phyloP scores from a whole-genome alignment of 2,888 invertebrate genomes.

The Adineta ricciae region DNA sequence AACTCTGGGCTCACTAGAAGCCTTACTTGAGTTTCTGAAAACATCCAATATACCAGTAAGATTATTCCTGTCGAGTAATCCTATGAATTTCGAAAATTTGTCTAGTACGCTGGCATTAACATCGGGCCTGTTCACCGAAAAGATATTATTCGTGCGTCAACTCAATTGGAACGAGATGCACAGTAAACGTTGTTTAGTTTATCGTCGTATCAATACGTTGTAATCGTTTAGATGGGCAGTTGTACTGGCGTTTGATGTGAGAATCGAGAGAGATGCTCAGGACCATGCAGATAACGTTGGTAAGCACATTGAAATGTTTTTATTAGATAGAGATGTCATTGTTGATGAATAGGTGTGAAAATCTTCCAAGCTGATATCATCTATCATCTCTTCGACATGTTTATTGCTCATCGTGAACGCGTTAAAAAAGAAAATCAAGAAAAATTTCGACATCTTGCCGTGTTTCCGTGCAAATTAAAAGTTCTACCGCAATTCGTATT shows the following conservation, averaged over 20 bases:
- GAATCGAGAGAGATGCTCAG: slow-evolving; percentile 92
- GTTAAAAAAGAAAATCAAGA: slow-evolving; percentile 78
- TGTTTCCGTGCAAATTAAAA: slow-evolving; percentile 88
- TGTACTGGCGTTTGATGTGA: slow-evolving; percentile 98
- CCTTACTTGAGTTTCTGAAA: slow-evolving; percentile 79
- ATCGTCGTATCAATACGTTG: too few species aligned
- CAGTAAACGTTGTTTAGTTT: slow-evolving; percentile 55
- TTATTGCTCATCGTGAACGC: slow-evolving; percentile 71
- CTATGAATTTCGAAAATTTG: too few species aligned
- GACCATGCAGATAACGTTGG: slow-evolving; percentile 77
- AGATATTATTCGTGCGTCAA: slow-evolving; percentile 98
- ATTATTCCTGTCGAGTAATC: too few species aligned
- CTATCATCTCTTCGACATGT: slow-evolving; percentile 96
- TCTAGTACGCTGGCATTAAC: slow-evolving; percentile 76
- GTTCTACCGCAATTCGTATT: slow-evolving; percentile 78
- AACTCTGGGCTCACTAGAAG: slow-evolving; percentile 94
- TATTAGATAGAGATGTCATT: too few species aligned
- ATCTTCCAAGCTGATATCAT: slow-evolving; percentile 97
- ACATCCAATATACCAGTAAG: slow-evolving; percentile 72
- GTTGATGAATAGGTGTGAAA: slow-evolving; percentile 54
- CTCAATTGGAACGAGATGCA: slow-evolving; percentile 94
- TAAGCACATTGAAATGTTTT: slow-evolving; percentile 52
- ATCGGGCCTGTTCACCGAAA: slow-evolving; percentile 98
- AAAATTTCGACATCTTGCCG: slow-evolving; percentile 88
- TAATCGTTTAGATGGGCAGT: slow-evolving; percentile 67